Evolutionary conservation across 1,140 invertebrate genomes (phyloP), one percentile per base, ranked within the genome.

Genomic region (Nixonia krombeini): DNA sequence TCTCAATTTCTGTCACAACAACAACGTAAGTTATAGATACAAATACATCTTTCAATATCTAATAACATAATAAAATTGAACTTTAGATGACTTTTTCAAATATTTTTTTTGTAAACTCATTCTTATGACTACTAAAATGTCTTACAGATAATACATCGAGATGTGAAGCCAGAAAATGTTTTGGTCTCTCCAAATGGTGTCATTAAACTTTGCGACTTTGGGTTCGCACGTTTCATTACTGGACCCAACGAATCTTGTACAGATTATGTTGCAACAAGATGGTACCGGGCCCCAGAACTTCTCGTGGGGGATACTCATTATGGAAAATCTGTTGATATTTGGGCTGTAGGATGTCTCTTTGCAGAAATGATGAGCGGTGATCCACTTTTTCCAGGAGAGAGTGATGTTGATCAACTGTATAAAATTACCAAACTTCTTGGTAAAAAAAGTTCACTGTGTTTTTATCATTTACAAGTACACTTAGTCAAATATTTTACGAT

Each of bases 111-210:
- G n/a, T n/a, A n/a, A n/a, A n/a, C n/a, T n/a, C n/a, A n/a, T n/a
- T n/a, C n/a, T n/a, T n/a, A n/a, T n/a, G n/a, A n/a, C n/a, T 13
- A 46, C 28, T 29, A 23, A 8, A 26, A 25, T 1, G 18, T 37
- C 42, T 44, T 45, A 12, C 33, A 96, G 93, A 93, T 96, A 70
- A 94, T 97, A 72, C 95, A 97, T 79, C 86, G 95, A 18, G 95
- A 96, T 80, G 89, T 96, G 5, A 97, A 97, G 76, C 94, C 94
- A n/a, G 94, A 96, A 79, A 97, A 97, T 76, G 90, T 97, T 8
- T 83, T 96, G 16, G 91, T 96, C 0, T 94, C 93, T 15, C 88
- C 89, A 45, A 85, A 88, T 23, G 93, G 94, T 0, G 90, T 96
- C 1, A 90, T 96, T 3, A 96, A 96, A 82, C 83, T 96, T 3